Percentiles rank a stretch among this genome's conserved stretches.
These are phyloP conservation scores for Sarcophaga caerulescens DNA, from an alignment of 2,888 invertebrate species.

Conservation along the genomic window DNA sequence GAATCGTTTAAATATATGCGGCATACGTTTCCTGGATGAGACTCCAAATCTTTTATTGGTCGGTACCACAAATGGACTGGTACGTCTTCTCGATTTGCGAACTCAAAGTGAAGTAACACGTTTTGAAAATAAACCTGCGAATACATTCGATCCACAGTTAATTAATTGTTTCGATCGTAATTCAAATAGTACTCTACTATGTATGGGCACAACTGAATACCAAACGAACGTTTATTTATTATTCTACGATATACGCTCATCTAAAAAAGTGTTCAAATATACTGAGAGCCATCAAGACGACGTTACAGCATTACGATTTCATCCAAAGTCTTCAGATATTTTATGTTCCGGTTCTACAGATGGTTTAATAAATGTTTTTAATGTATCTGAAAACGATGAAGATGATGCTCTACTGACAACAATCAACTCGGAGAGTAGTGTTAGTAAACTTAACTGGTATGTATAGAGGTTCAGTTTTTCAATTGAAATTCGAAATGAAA, in stretches of 20 bases:
- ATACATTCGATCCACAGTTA: constrained; percentile 80
- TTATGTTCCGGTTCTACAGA: constrained; percentile 90
- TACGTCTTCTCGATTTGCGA: constrained; percentile 79
- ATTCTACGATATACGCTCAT: constrained; percentile 89
- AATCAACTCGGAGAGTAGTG: constrained; percentile 89
- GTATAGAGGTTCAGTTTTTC: constrained; percentile 6
- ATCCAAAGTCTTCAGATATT: constrained; percentile 85
- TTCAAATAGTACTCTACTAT: constrained; percentile 86
- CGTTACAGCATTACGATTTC: constrained; percentile 88
- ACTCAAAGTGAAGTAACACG: constrained; percentile 80
- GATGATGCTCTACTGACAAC: constrained; percentile 90
- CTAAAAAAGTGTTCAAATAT: constrained; percentile 87
- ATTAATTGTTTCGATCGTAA: constrained; percentile 89
- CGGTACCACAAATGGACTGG: constrained; percentile 75
- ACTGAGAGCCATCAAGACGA: constrained; percentile 91
- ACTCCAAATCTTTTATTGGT: constrained; percentile 73
- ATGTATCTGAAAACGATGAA: constrained; percentile 87
- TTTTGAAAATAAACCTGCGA: constrained; percentile 66
- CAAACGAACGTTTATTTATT: constrained; percentile 87
- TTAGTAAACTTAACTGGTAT: constrained; percentile 85
- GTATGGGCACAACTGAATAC: constrained; percentile 88
- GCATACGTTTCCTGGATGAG: constrained; percentile 77
- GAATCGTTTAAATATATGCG: constrained; percentile 69
- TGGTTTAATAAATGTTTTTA: constrained; percentile 92
- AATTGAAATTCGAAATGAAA: background rate